Conservation (phyloP, 2,888 invertebrate species). For the Brachypterus glaber region DNA sequence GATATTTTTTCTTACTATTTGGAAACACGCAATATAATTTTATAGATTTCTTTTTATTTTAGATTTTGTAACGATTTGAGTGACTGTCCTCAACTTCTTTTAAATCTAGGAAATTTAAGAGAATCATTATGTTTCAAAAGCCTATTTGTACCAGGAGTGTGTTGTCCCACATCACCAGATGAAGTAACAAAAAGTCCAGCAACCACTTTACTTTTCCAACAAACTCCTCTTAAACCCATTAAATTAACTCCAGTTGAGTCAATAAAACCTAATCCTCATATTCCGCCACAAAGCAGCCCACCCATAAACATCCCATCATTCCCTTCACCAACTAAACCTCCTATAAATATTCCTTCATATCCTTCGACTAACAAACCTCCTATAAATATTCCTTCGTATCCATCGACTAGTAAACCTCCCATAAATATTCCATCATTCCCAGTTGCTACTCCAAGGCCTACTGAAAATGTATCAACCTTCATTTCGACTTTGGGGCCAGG, state of each 20-base stretch:
- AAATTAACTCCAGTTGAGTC: constrained; percentile 12
- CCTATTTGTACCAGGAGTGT: constrained; percentile 84
- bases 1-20: no score
- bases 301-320: constrained; percentile 4
- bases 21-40: no score
- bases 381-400: constrained; percentile 15
- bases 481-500: constrained; percentile 2
- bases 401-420: constrained; percentile 14
- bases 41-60: no score
- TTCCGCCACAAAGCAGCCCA: neutral
- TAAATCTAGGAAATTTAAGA: constrained; percentile 71
- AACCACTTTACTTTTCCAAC: constrained; percentile 21
- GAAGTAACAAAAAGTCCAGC: constrained; percentile 27
- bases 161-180: constrained; percentile 55
- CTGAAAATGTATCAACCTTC: neutral
- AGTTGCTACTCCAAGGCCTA: constrained; percentile 8
- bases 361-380: constrained; percentile 13
- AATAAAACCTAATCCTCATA: no score
- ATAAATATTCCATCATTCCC: constrained; percentile 15
- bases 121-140: constrained; percentile 88
- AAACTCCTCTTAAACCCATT: constrained; percentile 16
- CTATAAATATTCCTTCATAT: constrained; percentile 15
- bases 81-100: constrained; percentile 73
- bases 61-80: constrained; percentile 74
- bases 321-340: constrained; percentile 13